These are phyloP conservation scores for Acomys russatus DNA, from an alignment of 2,797 vertebrate genomes.

Conservation along the genomic window DNA sequence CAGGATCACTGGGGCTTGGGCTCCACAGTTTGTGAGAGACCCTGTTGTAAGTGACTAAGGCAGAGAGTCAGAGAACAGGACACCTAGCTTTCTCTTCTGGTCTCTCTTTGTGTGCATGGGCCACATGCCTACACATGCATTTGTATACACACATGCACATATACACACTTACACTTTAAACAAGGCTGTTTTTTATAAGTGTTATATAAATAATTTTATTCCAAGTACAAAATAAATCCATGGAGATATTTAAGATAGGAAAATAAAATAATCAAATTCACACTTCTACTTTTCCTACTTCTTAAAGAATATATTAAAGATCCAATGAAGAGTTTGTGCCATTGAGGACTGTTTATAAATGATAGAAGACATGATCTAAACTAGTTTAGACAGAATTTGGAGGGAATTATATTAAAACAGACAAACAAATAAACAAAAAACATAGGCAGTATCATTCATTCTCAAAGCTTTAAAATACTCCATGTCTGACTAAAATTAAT, in stretches of 20 bases:
- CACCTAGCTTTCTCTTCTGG: not conserved
- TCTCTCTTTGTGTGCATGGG: not conserved
- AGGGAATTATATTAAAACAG: not conserved
- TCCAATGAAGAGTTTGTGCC: not conserved
- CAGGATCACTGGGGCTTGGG: not conserved
- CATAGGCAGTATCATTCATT: not conserved
- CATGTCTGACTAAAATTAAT: constrained; percentile 10
- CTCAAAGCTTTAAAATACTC: constrained; percentile 28
- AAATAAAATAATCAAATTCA: not conserved
- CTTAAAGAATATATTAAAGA: constrained; percentile 44
- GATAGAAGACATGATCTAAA: constrained; percentile 55
- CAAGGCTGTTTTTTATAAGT: not conserved
- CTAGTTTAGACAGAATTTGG: constrained; percentile 33
- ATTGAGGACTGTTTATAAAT: not conserved
- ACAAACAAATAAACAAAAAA: constrained; percentile 13
- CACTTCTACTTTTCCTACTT: not conserved
- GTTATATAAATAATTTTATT: not conserved
- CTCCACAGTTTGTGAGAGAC: not conserved
- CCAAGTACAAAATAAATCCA: not conserved
- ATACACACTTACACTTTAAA: not conserved
- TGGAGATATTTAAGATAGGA: not conserved
- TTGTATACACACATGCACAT: too few relatives aligned
- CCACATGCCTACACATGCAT: not conserved
- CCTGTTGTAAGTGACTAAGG: not conserved
- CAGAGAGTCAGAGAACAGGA: not conserved